A percentile compares a stretch with the other conserved stretches of the same genome.
Conservation (phyloP, 2,888 invertebrate genomes). For the Latheticus oryzae region DNA sequence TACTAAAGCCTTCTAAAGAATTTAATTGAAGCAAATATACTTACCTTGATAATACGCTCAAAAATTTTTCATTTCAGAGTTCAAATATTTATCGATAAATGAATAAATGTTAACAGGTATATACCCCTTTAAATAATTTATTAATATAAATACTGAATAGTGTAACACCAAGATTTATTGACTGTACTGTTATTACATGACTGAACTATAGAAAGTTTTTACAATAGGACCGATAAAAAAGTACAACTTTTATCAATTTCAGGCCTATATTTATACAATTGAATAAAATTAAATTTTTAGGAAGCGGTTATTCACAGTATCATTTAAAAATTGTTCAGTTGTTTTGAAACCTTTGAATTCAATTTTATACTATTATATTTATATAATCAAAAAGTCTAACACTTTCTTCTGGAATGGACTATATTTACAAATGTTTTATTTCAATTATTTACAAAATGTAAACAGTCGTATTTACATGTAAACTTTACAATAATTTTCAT, state of each 20-base stretch:
- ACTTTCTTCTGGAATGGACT: constrained; percentile 46
- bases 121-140: too few relatives aligned
- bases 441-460: constrained; percentile 40
- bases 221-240: constrained; percentile 56
- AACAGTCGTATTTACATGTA: constrained; percentile 39
- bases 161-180: constrained; percentile 58
- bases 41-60: too few relatives aligned
- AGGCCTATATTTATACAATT: constrained; percentile 46
- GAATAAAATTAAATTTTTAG: constrained; percentile 41
- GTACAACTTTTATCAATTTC: constrained; percentile 48
- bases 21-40: too few relatives aligned
- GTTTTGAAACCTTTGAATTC: constrained; percentile 48
- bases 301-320: constrained; percentile 53
- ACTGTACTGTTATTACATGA: constrained; percentile 60
- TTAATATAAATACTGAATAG: too few relatives aligned
- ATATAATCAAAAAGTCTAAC: constrained; percentile 44
- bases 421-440: constrained; percentile 48
- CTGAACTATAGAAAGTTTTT: constrained; percentile 55
- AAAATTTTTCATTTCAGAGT: too few relatives aligned
- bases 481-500: constrained; percentile 25
- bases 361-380: constrained; percentile 43
- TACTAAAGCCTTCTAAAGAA: too few relatives aligned
- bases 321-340: constrained; percentile 51
- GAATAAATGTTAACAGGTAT: too few relatives aligned
- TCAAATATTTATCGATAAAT: too few relatives aligned